These are phyloP conservation scores for Watsonalla cultraria DNA, from an alignment of 2,888 invertebrate genomes.

Conservation along the genomic window DNA sequence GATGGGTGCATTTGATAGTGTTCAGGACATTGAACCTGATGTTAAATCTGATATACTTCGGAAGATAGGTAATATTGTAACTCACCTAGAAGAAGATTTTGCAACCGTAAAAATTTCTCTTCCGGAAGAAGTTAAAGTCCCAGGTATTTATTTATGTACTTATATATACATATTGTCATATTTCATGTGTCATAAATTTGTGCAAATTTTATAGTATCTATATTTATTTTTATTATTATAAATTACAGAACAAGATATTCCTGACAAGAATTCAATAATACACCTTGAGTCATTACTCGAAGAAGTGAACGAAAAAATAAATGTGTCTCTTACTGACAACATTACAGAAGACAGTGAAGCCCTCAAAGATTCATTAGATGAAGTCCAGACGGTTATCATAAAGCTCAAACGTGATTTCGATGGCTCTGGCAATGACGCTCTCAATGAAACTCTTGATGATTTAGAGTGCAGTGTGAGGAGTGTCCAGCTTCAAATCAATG, in stretches of 20 bases:
- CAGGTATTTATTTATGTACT: too few species aligned
- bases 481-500: constrained; percentile 67
- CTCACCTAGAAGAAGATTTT: constrained; percentile 42
- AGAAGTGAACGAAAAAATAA: constrained; percentile 50
- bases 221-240: neutral
- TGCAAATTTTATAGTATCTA: neutral
- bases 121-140: constrained; percentile 11
- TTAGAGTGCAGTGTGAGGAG: constrained; percentile 74
- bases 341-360: constrained; percentile 41
- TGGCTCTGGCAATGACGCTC: constrained; percentile 49
- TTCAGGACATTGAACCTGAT: constrained; percentile 18
- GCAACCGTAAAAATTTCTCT: constrained; percentile 15
- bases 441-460: constrained; percentile 71
- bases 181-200: too few species aligned
- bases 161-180: too few species aligned
- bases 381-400: constrained; percentile 68
- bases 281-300: constrained; percentile 47
- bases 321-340: constrained; percentile 23
- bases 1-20: constrained; percentile 27
- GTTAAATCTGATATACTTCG: constrained; percentile 25
- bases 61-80: constrained; percentile 33
- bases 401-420: constrained; percentile 64
- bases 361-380: constrained; percentile 58
- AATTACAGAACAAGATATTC: constrained; percentile 3
- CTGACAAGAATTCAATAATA: constrained; percentile 38